These are phyloP conservation scores for Drosophila austrosaltans DNA, from an alignment of 2,888 invertebrate species.

Conservation along the genomic window DNA sequence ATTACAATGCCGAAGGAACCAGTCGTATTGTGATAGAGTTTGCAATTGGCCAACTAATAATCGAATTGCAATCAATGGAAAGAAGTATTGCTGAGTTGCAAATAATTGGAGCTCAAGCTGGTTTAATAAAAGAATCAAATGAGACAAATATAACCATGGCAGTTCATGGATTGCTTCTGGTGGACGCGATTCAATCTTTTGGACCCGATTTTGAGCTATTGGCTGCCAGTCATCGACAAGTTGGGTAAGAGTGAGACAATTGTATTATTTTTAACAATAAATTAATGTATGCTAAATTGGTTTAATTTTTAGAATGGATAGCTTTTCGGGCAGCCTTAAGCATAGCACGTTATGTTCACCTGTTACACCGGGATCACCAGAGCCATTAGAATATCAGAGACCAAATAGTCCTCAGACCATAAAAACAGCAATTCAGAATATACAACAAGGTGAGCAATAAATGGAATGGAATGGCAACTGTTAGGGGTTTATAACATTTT, in stretches of 20 bases:
- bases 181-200: conserved; percentile 97
- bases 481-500: background rate
- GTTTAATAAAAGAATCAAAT: conserved; percentile 89
- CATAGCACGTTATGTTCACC: conserved; percentile 97
- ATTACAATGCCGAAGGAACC: conserved; percentile 83
- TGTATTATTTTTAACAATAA: too few species aligned
- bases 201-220: conserved; percentile 97
- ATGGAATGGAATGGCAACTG: background rate
- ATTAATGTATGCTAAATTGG: too few species aligned
- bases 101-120: conserved; percentile 93
- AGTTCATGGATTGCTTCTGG: conserved; percentile 95
- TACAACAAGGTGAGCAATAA: conserved; percentile 81
- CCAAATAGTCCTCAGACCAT: conserved; percentile 85
- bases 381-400: conserved; percentile 83
- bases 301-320: conserved; percentile 90
- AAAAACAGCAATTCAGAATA: conserved; percentile 85
- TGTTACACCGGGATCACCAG: conserved; percentile 91
- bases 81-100: conserved; percentile 96
- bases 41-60: conserved; percentile 92
- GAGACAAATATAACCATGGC: conserved; percentile 92
- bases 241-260: conserved; percentile 86
- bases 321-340: conserved; percentile 94
- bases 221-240: conserved; percentile 96
- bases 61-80: conserved; percentile 93
- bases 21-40: conserved; percentile 91